A percentile compares a stretch with the other conserved stretches of the same genome.
These are phyloP conservation scores for Ariopsis seemanni DNA, from an alignment of 2,113 vertebrate species.

Conservation along the genomic window DNA sequence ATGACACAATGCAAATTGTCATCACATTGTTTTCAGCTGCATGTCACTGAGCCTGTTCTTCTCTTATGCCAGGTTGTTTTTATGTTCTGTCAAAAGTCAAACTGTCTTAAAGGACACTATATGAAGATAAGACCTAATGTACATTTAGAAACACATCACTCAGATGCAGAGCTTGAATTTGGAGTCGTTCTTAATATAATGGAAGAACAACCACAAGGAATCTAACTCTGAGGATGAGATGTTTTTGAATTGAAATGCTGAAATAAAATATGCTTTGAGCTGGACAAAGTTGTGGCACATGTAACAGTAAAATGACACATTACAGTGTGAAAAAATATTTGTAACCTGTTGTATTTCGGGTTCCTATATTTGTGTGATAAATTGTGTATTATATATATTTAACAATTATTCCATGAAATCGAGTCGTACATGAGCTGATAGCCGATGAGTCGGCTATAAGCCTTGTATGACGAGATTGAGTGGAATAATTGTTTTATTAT, in stretches of 20 bases:
- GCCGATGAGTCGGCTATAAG: too few species aligned
- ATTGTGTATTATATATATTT: too few species aligned
- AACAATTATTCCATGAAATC: too few species aligned
- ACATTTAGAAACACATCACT: background rate
- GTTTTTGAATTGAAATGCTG: background rate
- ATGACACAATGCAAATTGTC: too few species aligned
- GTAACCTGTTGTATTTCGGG: background rate
- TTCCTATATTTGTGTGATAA: background rate
- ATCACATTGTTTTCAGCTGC: too few species aligned
- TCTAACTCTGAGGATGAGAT: background rate
- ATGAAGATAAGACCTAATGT: background rate
- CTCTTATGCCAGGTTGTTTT: background rate
- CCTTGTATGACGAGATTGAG: too few species aligned
- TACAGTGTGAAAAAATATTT: background rate
- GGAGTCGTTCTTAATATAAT: background rate
- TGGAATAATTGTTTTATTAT: too few species aligned
- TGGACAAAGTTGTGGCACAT: background rate
- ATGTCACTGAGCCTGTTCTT: background rate
- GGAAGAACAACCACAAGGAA: background rate
- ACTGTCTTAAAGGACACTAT: background rate
- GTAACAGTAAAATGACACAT: background rate
- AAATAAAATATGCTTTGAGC: background rate
- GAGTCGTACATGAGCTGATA: too few species aligned
- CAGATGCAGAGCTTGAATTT: background rate
- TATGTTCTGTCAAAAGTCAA: background rate